Conservation (phyloP, 2,113 vertebrate genomes). For the Prionailurus bengalensis region DNA sequence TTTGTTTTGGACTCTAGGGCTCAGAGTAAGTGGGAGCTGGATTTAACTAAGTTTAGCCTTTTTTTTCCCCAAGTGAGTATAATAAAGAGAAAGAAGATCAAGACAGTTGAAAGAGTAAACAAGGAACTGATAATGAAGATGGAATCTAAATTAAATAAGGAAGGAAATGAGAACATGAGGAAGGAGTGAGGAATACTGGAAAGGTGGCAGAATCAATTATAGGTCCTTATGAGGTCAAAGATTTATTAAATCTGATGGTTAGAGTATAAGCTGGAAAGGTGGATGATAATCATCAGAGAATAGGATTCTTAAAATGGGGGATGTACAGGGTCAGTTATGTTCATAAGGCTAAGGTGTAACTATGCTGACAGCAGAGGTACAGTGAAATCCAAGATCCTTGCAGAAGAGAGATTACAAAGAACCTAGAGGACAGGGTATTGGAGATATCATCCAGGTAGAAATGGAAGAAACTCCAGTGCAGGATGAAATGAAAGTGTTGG, state of each 20-base stretch:
- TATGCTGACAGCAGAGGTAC: neutral
- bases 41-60: neutral
- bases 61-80: neutral
- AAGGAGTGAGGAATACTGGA: neutral
- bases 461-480: neutral
- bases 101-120: neutral
- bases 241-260: neutral
- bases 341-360: neutral
- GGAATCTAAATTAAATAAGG: neutral
- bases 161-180: neutral
- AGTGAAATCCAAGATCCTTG: neutral
- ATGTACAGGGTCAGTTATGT: neutral
- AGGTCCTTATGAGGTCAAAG: neutral
- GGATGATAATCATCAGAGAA: neutral
- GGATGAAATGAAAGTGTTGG: neutral
- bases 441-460: neutral
- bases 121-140: neutral
- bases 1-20: neutral
- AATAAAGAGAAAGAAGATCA: neutral
- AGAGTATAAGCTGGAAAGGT: neutral
- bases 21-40: neutral
- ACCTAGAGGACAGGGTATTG: neutral
- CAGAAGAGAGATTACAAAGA: neutral
- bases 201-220: neutral
- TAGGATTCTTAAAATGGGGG: neutral